phyloP scores from a whole-genome alignment of 2,113 vertebrate species.

The Serinus canaria region DNA sequence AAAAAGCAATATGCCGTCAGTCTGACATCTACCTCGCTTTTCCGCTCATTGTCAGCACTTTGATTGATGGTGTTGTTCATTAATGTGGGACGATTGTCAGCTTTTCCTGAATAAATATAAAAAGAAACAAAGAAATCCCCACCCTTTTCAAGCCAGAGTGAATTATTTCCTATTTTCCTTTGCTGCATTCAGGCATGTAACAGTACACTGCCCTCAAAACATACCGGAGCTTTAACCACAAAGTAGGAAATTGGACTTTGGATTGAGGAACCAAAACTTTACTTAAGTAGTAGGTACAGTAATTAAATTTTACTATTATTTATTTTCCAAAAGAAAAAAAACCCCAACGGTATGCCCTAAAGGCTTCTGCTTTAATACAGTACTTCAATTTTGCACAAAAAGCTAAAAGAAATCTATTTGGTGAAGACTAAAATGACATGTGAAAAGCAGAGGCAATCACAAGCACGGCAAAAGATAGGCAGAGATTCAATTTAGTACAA shows the following conservation, averaged over 20 bases:
- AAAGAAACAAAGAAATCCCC: conserved; percentile 97
- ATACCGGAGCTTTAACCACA: conserved; percentile 63
- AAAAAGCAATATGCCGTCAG: conserved; percentile 83
- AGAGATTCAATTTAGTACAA: conserved; percentile 32
- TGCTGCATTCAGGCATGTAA: conserved; percentile 71
- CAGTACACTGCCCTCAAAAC: conserved; percentile 63
- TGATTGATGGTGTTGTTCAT: conserved; percentile 97
- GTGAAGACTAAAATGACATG: conserved; percentile 54
- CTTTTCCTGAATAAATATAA: conserved; percentile 99
- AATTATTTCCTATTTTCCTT: conserved; percentile 86
- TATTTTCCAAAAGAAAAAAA: conserved; percentile 48
- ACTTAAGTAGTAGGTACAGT: conserved; percentile 24
- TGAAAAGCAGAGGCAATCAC: conserved; percentile 38
- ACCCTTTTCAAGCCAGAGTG: conserved; percentile 81
- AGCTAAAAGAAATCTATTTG: conserved; percentile 64
- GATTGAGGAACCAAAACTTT: conserved; percentile 41
- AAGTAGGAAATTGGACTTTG: conserved; percentile 63
- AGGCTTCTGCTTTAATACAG: conserved; percentile 39
- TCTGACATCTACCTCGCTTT: conserved; percentile 87
- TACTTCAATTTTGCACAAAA: conserved; percentile 53
- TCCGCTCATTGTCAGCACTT: conserved; percentile 95
- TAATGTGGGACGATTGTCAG: conserved; percentile 97
- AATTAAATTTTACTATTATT: conserved; percentile 62
- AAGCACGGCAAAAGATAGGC: conserved; percentile 18
- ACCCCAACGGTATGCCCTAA: neutral